phyloP scores from a whole-genome alignment of 2,797 vertebrate species.

The Chelon labrosus region DNA sequence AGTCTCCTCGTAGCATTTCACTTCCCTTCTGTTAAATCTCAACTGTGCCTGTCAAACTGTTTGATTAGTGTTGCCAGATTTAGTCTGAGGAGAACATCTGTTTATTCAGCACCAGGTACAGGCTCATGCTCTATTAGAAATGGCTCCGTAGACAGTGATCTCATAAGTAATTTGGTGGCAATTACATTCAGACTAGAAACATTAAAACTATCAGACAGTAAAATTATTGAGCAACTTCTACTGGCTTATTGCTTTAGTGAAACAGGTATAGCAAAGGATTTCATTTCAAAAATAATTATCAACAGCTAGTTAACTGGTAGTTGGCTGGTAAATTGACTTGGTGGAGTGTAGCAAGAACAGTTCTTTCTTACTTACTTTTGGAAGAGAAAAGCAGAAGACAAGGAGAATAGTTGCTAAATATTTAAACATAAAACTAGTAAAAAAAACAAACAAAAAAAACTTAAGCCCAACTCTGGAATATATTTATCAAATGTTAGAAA shows the following conservation, averaged over 20 bases:
- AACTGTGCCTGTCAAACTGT: not conserved
- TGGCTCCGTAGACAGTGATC: not conserved
- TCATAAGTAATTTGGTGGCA: constrained; percentile 2
- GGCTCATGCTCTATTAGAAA: not conserved
- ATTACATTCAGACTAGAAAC: constrained; percentile 5
- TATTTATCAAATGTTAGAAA: constrained; percentile 4
- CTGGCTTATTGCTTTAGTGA: constrained; percentile 46
- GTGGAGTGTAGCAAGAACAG: not conserved
- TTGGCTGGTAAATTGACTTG: not conserved
- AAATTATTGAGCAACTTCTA: constrained; percentile 1
- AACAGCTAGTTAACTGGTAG: not conserved
- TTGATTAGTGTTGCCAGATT: not conserved
- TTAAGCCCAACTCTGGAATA: not conserved
- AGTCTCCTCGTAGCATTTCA: not conserved
- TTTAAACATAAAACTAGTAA: not conserved
- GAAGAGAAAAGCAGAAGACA: not conserved
- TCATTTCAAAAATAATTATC: not conserved
- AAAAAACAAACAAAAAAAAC: not conserved
- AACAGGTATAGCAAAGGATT: not conserved
- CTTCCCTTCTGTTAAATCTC: not conserved
- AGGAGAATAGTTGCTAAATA: not conserved
- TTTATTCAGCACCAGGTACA: constrained; percentile 1
- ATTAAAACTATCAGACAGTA: constrained; percentile 25
- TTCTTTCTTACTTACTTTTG: not conserved
- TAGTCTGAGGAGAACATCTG: not conserved